These are phyloP conservation scores for Apodemus sylvaticus DNA, from an alignment of 2,113 vertebrate species.

Conservation along the genomic window DNA sequence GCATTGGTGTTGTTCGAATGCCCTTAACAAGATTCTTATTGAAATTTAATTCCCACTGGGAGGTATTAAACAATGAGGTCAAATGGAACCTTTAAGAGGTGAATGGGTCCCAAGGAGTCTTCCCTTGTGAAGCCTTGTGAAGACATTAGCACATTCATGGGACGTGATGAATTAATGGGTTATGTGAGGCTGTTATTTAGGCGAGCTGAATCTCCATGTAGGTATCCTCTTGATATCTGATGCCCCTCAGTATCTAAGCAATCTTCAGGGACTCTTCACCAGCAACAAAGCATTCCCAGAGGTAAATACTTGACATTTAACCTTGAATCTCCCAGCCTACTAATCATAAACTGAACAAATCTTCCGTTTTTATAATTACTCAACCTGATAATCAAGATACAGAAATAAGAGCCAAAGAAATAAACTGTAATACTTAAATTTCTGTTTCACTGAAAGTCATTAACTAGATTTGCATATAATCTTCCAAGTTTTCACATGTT, in stretches of 20 bases:
- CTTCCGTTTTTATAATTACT: not conserved
- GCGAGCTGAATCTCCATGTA: not conserved
- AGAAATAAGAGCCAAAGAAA: not conserved
- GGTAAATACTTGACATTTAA: not conserved
- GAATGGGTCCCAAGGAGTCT: not conserved
- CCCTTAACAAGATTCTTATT: not conserved
- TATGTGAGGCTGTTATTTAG: not conserved
- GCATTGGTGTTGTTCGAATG: not conserved
- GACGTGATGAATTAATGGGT: not conserved
- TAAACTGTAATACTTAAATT: not conserved
- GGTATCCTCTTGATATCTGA: not conserved
- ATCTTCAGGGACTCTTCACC: not conserved
- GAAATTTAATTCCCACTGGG: not conserved
- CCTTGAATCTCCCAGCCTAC: not conserved
- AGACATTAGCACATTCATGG: not conserved
- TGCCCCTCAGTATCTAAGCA: not conserved
- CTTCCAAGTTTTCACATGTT: not conserved
- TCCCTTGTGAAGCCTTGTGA: not conserved
- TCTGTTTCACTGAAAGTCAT: not conserved
- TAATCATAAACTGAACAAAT: not conserved
- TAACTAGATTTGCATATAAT: not conserved
- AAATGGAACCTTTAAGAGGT: not conserved
- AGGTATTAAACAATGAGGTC: not conserved
- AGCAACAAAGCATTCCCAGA: not conserved
- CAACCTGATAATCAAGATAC: not conserved